Conservation (phyloP, 2,888 invertebrate species). For the Liodrosophila aerea region DNA sequence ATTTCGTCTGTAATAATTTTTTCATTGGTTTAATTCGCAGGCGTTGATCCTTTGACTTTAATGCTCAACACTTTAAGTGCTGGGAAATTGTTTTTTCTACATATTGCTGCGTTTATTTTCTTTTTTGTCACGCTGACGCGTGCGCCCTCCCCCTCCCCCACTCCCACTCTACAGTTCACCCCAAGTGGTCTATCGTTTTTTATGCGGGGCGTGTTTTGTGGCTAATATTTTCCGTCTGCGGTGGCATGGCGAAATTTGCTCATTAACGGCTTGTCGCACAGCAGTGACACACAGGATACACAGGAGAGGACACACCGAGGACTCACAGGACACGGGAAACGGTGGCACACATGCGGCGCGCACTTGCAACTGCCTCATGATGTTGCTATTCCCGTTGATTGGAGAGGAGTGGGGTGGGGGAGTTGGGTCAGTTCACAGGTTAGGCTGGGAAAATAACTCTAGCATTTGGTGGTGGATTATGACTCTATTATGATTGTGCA, state of each 20-base stretch:
- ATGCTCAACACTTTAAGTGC: slow-evolving; percentile 78
- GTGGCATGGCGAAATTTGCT: slow-evolving; percentile 58
- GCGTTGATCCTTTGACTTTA: slow-evolving; percentile 80
- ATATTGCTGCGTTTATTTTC: slow-evolving; percentile 51
- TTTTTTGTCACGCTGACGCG: slow-evolving; percentile 53
- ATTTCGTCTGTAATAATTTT: slow-evolving; percentile 3
- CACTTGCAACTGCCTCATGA: slow-evolving; percentile 68
- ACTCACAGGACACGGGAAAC: slow-evolving; percentile 6
- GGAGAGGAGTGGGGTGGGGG: slow-evolving; percentile 40
- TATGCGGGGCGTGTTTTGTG: slow-evolving; percentile 79
- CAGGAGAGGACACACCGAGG: too few relatives aligned
- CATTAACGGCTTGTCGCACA: slow-evolving; percentile 68
- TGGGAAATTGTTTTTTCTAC: slow-evolving; percentile 78
- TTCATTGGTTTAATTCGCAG: slow-evolving; percentile 65
- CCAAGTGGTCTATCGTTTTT: slow-evolving; percentile 40
- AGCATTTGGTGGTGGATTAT: slow-evolving; percentile 44
- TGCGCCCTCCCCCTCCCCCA: slow-evolving; percentile 48
- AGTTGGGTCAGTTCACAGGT: slow-evolving; percentile 34
- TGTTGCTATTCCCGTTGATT: slow-evolving; percentile 51
- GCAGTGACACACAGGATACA: slow-evolving; percentile 31
- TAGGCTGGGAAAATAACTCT: slow-evolving; percentile 29
- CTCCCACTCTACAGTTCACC: neutral
- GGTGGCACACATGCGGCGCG: slow-evolving; percentile 66
- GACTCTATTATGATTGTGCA: slow-evolving; percentile 55
- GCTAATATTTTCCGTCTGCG: slow-evolving; percentile 80